These are phyloP conservation scores for Lepidochitona cinerea DNA, from an alignment of 2,888 invertebrate species.

Conservation along the genomic window DNA sequence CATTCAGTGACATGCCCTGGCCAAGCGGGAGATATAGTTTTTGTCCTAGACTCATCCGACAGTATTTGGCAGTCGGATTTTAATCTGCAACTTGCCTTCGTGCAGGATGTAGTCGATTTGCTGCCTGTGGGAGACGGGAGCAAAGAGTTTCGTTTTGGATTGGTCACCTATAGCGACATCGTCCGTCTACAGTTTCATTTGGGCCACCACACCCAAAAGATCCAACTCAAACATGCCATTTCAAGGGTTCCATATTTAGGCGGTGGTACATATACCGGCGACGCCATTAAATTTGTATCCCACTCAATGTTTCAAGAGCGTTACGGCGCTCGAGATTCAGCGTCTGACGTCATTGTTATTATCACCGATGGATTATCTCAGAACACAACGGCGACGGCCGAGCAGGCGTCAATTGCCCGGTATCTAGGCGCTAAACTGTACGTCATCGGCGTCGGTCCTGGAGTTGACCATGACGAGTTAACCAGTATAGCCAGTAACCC, in stretches of 20 bases:
- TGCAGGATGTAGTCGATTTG: constrained; percentile 26
- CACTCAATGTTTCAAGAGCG: constrained; percentile 30
- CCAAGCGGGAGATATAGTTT: constrained; percentile 34
- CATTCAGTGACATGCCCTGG: constrained; percentile 4
- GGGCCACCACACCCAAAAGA: constrained; percentile 28
- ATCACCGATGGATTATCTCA: constrained; percentile 52
- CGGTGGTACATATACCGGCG: constrained; percentile 43
- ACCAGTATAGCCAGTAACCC: constrained; percentile 48
- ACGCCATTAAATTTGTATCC: constrained; percentile 32
- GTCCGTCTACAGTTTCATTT: constrained; percentile 36
- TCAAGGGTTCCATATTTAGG: constrained; percentile 24
- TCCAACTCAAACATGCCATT: constrained; percentile 39
- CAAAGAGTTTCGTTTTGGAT: constrained; percentile 37
- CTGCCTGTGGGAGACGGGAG: constrained; percentile 32
- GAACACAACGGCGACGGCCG: constrained; percentile 22
- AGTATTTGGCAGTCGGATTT: constrained; percentile 33
- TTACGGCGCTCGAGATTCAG: constrained; percentile 9
- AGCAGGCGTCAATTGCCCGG: constrained; percentile 34
- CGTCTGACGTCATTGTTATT: constrained; percentile 42
- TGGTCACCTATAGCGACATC: constrained; percentile 37
- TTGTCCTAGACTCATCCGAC: constrained; percentile 38
- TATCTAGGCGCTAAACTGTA: constrained; percentile 39
- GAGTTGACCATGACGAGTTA: constrained; percentile 42
- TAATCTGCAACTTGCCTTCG: constrained; percentile 30
- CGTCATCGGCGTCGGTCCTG: constrained; percentile 46